Evolutionary conservation across 2,888 invertebrate species (phyloP).

Genomic region (Malthinus flaveolus): DNA sequence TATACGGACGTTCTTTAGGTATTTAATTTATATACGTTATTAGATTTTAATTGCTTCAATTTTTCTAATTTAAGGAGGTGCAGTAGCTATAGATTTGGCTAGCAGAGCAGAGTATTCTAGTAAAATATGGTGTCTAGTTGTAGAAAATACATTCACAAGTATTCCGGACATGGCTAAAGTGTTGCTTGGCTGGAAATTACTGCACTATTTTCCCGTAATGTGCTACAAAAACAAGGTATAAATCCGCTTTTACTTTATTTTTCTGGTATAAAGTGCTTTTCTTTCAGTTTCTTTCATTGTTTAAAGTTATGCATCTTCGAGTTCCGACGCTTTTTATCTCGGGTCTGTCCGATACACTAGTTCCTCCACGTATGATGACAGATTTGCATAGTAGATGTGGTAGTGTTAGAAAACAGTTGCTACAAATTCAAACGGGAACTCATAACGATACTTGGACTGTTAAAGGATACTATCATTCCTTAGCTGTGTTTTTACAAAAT

Average conservation of each 20-base stretch:
- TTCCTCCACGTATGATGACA: constrained; percentile 90
- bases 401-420: constrained; percentile 75
- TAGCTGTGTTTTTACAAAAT: constrained; percentile 60
- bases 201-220: constrained; percentile 77
- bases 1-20: constrained; percentile 90
- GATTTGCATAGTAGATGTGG: constrained; percentile 76
- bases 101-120: constrained; percentile 74
- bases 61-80: constrained; percentile 69
- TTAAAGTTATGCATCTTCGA: constrained; percentile 73
- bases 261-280: neutral
- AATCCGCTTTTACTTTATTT: neutral
- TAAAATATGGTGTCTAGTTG: constrained; percentile 82
- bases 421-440: constrained; percentile 79
- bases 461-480: constrained; percentile 71
- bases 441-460: constrained; percentile 96
- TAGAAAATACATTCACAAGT: constrained; percentile 95
- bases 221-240: constrained; percentile 90
- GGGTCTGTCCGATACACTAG: constrained; percentile 82
- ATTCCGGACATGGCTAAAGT: constrained; percentile 91
- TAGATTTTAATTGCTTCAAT: constrained; percentile 1
- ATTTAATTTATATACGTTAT: constrained; percentile 29
- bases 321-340: constrained; percentile 86
- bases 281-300: constrained; percentile 71
- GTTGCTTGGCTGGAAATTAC: constrained; percentile 72
- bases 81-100: constrained; percentile 87